phyloP scores from a whole-genome alignment of 2,888 invertebrate species.

The Dicranocentrus wangi region DNA sequence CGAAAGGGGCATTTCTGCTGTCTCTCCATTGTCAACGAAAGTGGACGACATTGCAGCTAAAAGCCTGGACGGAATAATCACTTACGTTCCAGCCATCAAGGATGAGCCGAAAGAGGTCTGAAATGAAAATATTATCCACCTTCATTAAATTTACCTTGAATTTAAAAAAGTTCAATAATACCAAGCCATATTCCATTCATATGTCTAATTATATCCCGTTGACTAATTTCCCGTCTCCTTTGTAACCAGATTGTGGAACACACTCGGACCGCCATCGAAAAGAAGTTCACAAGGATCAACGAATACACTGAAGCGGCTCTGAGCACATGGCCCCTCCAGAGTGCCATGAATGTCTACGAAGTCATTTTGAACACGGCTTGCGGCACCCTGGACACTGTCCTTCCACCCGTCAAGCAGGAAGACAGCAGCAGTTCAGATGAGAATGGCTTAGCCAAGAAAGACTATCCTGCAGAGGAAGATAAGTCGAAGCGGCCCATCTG shows the following conservation, averaged over 20 bases:
- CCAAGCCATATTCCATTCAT: too few species aligned
- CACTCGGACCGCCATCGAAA: constrained; percentile 27
- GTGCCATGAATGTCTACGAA: constrained; percentile 63
- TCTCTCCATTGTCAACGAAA: constrained; percentile 55
- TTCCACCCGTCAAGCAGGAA: constrained; percentile 57
- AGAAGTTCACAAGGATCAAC: constrained; percentile 34
- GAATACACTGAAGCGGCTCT: constrained; percentile 58
- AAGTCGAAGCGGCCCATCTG: constrained; percentile 56
- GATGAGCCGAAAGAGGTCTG: constrained; percentile 69
- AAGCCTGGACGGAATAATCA: constrained; percentile 65
- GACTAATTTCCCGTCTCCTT: background rate
- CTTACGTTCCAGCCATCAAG: constrained; percentile 65
- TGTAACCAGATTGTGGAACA: constrained; percentile 38
- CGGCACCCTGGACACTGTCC: constrained; percentile 61
- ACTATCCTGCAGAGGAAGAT: constrained; percentile 49
- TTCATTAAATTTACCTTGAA: background rate
- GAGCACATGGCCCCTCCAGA: constrained; percentile 61
- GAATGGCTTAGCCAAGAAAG: constrained; percentile 39
- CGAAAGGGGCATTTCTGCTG: constrained; percentile 55
- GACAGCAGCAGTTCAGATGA: background rate
- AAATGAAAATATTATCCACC: background rate
- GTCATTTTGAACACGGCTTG: constrained; percentile 52
- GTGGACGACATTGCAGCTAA: constrained; percentile 67
- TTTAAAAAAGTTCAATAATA: background rate
- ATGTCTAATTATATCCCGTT: too few species aligned